Evolutionary conservation across 2,797 vertebrate species (phyloP), one percentile per base, ranked within the genome.

Genomic region (Crypturellus tataupa): DNA sequence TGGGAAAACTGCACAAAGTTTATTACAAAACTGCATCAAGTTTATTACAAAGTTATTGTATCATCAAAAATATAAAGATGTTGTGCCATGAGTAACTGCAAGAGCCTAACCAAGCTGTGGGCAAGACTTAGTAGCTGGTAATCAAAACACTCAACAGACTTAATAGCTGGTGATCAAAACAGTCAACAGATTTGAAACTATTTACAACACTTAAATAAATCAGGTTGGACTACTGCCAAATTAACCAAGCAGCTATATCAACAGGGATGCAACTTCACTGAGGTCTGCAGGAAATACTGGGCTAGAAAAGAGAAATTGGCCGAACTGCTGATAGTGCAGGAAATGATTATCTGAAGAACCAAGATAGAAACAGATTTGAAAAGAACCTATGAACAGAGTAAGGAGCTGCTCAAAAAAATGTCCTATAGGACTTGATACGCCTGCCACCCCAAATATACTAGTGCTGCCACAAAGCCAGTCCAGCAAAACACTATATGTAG

Each of bases 41-140:
- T 5, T 9, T 6, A 23, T 18, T 1, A 0, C 2, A 60, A 79
- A 85, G 20, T 23, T 42, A 2, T 3, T 49, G 14, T 1, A 63
- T 3, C 67, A 79, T 7, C 20, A 16, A 17, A 2, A 21, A 44
- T 0, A 46, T 46, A 73, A 46, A 0, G 2, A 65, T 13, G 18
- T 12, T 60, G n/a, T 47, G n/a, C 35, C 24, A 17, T 4, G 55
- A 27, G 10, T 4, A 47, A 70, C n/a, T 10, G 11, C 4, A 84
- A 76, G 33, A 85, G 2, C 46, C 84, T 89, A 81, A 23, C 35
- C 53, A 64, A n/a, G 15, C 0, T 44, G n/a, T 47, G 16, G 31
- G 23, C 51, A 91, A 67, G 53, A 29, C 51, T 46, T 25, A 89
- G 27, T 44, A 82, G 31, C 2, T 2, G 39, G 12, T 4, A 31